Evolutionary conservation across 2,888 invertebrate species (phyloP).

Genomic region (Stenotaenia linearis): DNA sequence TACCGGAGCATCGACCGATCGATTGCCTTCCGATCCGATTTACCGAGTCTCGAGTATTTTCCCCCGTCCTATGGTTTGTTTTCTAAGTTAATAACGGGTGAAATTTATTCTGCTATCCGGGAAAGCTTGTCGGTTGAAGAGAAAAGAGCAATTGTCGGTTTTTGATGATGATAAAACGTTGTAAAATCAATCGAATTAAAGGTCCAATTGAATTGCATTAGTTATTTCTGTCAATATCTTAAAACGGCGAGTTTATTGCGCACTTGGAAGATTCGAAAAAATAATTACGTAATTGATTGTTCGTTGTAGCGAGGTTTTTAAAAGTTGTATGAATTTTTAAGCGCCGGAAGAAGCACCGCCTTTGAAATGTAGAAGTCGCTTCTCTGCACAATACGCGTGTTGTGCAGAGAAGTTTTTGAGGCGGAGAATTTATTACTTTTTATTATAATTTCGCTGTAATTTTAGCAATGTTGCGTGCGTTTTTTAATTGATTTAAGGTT

Average conservation of each 20-base stretch:
- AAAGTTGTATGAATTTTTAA: not conserved
- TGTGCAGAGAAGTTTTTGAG: not conserved
- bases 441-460: not conserved
- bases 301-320: not conserved
- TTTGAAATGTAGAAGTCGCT: not conserved
- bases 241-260: not conserved
- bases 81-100: not conserved
- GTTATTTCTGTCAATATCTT: constrained; percentile 1
- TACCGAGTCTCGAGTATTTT: not conserved
- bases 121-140: not conserved
- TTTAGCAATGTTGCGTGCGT: not conserved
- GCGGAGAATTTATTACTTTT: not conserved
- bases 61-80: not conserved
- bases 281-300: too few relatives aligned
- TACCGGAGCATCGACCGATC: not conserved
- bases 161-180: not conserved
- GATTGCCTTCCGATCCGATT: not conserved
- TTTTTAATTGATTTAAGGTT: not conserved
- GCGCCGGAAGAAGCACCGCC: not conserved
- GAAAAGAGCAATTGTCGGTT: not conserved
- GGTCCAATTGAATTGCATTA: constrained; percentile 1
- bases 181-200: not conserved
- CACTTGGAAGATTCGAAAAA: not conserved
- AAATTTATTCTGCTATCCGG: constrained; percentile 2
- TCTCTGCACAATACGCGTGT: not conserved